phyloP scores from a whole-genome alignment of 2,797 vertebrate species.

The Gila robusta region DNA sequence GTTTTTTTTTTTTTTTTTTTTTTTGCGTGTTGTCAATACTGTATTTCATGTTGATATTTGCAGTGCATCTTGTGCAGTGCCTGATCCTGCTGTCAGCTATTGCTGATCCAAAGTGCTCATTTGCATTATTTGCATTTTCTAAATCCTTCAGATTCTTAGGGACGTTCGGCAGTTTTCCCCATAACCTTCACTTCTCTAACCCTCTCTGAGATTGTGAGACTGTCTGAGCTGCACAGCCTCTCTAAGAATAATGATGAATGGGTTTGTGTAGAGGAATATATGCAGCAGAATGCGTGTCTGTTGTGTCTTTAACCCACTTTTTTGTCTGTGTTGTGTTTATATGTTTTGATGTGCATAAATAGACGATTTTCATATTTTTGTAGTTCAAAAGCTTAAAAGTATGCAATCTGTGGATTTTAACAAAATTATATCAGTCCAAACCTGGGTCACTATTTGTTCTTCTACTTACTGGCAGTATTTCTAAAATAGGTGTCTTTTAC shows the following conservation, averaged over 20 bases:
- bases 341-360: not conserved
- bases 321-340: not conserved
- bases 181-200: constrained; percentile 7
- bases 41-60: not conserved
- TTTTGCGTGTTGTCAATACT: not conserved
- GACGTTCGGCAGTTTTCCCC: not conserved
- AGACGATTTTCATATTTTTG: not conserved
- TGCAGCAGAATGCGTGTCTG: not conserved
- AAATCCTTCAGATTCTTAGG: constrained; percentile 1
- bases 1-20: not conserved
- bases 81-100: not conserved
- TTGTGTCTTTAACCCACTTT: not conserved
- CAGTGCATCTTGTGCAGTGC: not conserved
- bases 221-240: constrained; percentile 12
- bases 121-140: constrained; percentile 27
- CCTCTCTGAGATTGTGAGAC: not conserved
- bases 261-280: not conserved
- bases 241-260: constrained; percentile 40
- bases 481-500: not conserved
- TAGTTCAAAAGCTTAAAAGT: not conserved
- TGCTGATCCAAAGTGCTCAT: not conserved
- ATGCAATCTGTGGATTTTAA: not conserved
- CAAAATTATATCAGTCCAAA: not conserved
- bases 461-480: not conserved
- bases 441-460: not conserved